Percentiles rank a stretch among this genome's conserved stretches.
phyloP scores from a whole-genome alignment of 2,888 invertebrate species.

The Resseliella maxima region DNA sequence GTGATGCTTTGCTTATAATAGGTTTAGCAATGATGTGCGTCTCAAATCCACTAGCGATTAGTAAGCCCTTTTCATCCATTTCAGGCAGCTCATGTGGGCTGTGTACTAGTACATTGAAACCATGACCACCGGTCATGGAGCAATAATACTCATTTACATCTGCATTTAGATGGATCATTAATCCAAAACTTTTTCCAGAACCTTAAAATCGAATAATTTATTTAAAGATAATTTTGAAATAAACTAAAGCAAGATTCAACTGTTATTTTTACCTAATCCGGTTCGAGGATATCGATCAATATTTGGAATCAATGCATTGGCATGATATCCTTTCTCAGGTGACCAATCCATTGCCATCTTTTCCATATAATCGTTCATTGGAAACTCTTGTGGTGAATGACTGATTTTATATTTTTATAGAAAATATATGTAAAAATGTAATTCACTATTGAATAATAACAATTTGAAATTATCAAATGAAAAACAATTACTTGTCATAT shows the following conservation, averaged over 20 bases:
- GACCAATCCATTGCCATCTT: slow-evolving; percentile 75
- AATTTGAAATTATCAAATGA: no score
- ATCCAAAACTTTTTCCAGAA: slow-evolving; percentile 70
- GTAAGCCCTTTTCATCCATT: slow-evolving; percentile 79
- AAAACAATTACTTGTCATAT: not conserved
- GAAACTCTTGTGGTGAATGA: no score
- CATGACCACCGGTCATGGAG: slow-evolving; percentile 76
- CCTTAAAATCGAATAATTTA: no score
- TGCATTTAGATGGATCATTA: slow-evolving; percentile 78
- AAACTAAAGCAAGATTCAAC: no score
- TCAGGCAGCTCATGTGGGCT: slow-evolving; percentile 86
- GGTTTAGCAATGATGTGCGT: slow-evolving; percentile 77
- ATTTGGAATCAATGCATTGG: not conserved
- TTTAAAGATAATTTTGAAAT: no score
- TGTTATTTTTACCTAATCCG: slow-evolving; percentile 40
- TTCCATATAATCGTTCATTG: not conserved
- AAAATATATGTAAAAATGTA: no score
- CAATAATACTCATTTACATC: slow-evolving; percentile 82
- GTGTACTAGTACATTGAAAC: slow-evolving; percentile 72
- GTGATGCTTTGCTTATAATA: slow-evolving; percentile 73
- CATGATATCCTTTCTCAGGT: slow-evolving; percentile 76
- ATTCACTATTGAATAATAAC: no score
- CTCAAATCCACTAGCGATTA: slow-evolving; percentile 79
- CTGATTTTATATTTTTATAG: no score
- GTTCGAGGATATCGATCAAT: slow-evolving; percentile 8